Percentiles rank a stretch among this genome's conserved stretches.
These are phyloP conservation scores for Aurelia aurita DNA, from an alignment of 30 jellyfish, hydroid and myxozoan genomes.

Conservation along the genomic window DNA sequence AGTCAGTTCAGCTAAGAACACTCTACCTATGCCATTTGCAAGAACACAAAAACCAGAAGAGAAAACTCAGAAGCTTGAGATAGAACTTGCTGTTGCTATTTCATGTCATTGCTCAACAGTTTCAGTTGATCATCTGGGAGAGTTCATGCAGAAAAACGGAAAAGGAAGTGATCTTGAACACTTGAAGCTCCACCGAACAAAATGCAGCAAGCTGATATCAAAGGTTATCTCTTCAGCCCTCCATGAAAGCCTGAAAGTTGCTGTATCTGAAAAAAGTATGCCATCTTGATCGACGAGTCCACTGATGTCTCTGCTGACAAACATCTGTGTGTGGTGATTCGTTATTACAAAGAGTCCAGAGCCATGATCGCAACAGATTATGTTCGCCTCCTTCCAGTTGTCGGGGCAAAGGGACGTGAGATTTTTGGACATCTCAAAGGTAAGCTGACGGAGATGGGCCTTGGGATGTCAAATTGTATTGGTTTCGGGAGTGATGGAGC, in stretches of 20 bases:
- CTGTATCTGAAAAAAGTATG: slow-evolving; percentile 28
- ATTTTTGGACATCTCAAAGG: slow-evolving; percentile 17
- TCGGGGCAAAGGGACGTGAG: slow-evolving; percentile 18
- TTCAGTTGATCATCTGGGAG: slow-evolving; percentile 69
- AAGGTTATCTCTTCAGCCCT: slow-evolving; percentile 36
- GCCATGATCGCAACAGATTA: slow-evolving; percentile 25
- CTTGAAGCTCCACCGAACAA: slow-evolving; percentile 69
- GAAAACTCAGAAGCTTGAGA: slow-evolving; percentile 41
- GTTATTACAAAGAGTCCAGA: slow-evolving; percentile 23
- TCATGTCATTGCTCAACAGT: slow-evolving; percentile 59
- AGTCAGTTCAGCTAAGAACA: slow-evolving; percentile 26
- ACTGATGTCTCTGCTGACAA: slow-evolving; percentile 56
- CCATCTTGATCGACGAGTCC: slow-evolving; percentile 61
- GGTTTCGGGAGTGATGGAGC: slow-evolving; percentile 69
- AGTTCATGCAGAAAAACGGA: slow-evolving; percentile 38
- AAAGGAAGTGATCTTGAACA: slow-evolving; percentile 45
- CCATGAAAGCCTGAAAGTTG: slow-evolving; percentile 19
- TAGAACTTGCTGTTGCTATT: slow-evolving; percentile 58
- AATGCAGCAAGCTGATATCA: slow-evolving; percentile 46
- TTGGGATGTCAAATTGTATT: slow-evolving; percentile 36
- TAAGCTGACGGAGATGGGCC: slow-evolving; percentile 26
- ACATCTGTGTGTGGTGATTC: slow-evolving; percentile 30
- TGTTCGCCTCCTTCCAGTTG: slow-evolving; percentile 42
- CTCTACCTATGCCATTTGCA: slow-evolving; percentile 35
- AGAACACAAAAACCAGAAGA: not conserved